Percentiles rank a stretch among this genome's conserved stretches.
phyloP scores from a whole-genome alignment of 1,140 invertebrate species.

The Anagrus nilaparvatae region DNA sequence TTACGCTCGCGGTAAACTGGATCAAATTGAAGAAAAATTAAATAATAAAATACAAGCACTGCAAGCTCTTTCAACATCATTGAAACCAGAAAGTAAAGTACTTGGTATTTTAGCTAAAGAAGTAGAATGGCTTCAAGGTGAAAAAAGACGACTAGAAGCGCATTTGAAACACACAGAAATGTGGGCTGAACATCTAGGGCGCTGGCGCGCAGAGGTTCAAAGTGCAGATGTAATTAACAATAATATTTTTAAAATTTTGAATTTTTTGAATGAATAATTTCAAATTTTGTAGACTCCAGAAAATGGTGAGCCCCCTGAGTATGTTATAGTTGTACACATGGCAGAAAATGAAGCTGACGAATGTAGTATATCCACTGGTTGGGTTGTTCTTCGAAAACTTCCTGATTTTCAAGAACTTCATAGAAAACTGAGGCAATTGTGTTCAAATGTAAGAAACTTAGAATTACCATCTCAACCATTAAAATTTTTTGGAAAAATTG shows the following conservation, averaged over 20 bases:
- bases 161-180: constrained; percentile 77
- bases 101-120: constrained; percentile 68
- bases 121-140: constrained; percentile 66
- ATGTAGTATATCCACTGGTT: constrained; percentile 60
- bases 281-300: constrained; percentile 49
- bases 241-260: not conserved
- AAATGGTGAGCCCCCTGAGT: constrained; percentile 70
- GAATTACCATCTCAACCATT: constrained; percentile 71
- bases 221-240: constrained; percentile 56
- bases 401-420: constrained; percentile 78
- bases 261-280: constrained; percentile 2
- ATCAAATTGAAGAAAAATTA: constrained; percentile 67
- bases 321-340: constrained; percentile 73
- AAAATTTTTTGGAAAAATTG: constrained; percentile 70
- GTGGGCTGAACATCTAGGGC: constrained; percentile 80
- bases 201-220: constrained; percentile 74
- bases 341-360: constrained; percentile 51
- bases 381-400: constrained; percentile 73
- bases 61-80: constrained; percentile 62
- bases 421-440: constrained; percentile 71
- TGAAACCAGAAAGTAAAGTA: constrained; percentile 68
- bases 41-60: constrained; percentile 73
- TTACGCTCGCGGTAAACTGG: constrained; percentile 69
- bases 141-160: constrained; percentile 67
- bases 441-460: constrained; percentile 65